A percentile compares a stretch with the other conserved stretches of the same genome.
Conservation (phyloP, 2,888 invertebrate species). For the Cataglyphis rosenhaueri region DNA sequence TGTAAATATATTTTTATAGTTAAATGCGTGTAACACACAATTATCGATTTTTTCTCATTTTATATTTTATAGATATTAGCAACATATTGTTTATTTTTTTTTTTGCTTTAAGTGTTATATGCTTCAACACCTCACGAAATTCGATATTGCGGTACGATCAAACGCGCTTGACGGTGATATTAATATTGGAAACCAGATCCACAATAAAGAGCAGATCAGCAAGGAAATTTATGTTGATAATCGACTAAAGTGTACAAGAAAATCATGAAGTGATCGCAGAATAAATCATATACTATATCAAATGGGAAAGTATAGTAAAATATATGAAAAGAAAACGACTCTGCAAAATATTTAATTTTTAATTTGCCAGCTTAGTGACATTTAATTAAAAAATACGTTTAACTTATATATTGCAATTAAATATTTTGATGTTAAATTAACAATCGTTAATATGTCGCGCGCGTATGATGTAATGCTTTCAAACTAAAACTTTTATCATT, state of each 20-base stretch:
- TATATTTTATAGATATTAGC: constrained; percentile 19
- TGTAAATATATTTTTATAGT: neutral
- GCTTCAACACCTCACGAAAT: constrained; percentile 60
- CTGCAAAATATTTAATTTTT: neutral
- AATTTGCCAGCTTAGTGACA: neutral
- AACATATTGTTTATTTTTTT: constrained; percentile 7
- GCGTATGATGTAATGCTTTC: neutral
- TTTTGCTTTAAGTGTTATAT: constrained; percentile 38
- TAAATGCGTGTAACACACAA: neutral
- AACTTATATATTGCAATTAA: neutral
- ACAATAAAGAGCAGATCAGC: constrained; percentile 62
- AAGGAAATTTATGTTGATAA: constrained; percentile 61
- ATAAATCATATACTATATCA: constrained; percentile 42
- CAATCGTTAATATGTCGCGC: neutral
- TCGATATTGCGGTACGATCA: constrained; percentile 59
- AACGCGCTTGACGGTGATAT: constrained; percentile 61
- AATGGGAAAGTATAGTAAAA: constrained; percentile 11
- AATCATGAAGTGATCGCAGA: constrained; percentile 12
- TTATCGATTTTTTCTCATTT: neutral
- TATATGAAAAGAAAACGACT: neutral
- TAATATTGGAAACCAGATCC: constrained; percentile 70
- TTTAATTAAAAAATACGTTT: neutral
- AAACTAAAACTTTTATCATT: constrained; percentile 3
- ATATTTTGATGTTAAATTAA: constrained; percentile 7
- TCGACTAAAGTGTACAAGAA: constrained; percentile 44